A percentile compares a stretch with the other conserved stretches of the same genome.
These are phyloP conservation scores for Tetramorium simillimum DNA, from an alignment of 1,140 invertebrate genomes.

Conservation along the genomic window DNA sequence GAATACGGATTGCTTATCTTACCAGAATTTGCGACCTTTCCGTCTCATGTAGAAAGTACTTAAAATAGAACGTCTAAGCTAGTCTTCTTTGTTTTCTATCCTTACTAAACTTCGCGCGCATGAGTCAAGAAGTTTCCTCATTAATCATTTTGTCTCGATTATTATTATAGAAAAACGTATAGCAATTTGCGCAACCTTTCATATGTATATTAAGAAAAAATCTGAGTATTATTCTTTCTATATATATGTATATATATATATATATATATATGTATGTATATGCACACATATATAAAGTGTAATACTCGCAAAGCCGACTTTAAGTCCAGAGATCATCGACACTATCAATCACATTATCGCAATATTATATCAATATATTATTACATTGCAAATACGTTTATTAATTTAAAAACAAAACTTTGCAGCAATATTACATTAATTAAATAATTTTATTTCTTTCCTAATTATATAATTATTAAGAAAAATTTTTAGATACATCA, in stretches of 20 bases:
- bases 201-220: not conserved
- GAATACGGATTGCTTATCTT: constrained; percentile 74
- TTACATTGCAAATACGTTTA: constrained; percentile 1
- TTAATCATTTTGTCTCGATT: constrained; percentile 40
- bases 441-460: not conserved
- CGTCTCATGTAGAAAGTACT: constrained; percentile 77
- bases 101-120: constrained; percentile 72
- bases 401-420: constrained; percentile 1
- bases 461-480: not conserved
- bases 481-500: not conserved
- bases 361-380: constrained; percentile 1
- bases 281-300: constrained; percentile 25
- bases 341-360: not conserved
- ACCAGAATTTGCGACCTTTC: constrained; percentile 59
- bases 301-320: constrained; percentile 45
- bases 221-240: not conserved
- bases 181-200: constrained; percentile 13
- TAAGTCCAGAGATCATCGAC: constrained; percentile 31
- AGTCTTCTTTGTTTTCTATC: constrained; percentile 75
- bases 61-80: constrained; percentile 82
- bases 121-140: not conserved
- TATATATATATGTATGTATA: not conserved
- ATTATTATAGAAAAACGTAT: constrained; percentile 69
- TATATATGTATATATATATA: constrained; percentile 2
- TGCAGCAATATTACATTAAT: not conserved